Evolutionary conservation across 2,797 vertebrate species (phyloP).

Genomic region (Gadopsis bispinosus): DNA sequence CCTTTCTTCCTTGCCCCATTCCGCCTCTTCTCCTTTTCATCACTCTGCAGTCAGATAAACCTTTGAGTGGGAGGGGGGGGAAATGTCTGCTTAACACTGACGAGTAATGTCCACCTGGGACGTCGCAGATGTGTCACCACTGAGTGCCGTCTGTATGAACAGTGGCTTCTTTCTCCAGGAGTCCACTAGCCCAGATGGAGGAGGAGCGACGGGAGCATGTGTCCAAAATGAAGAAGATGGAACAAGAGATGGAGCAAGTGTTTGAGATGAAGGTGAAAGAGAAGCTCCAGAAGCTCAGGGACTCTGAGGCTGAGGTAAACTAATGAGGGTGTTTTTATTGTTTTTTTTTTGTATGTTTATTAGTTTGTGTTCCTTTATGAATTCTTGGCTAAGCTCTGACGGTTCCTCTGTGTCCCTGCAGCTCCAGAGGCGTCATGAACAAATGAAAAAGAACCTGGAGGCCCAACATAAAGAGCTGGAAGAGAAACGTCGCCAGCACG

Average conservation of each 20-base stretch:
- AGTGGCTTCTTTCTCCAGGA: slow-evolving; percentile 82
- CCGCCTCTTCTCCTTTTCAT: slow-evolving; percentile 11
- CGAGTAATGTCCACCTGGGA: background rate
- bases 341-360: too few relatives aligned
- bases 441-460: slow-evolving; percentile 99
- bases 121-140: background rate
- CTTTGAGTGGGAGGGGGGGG: background rate
- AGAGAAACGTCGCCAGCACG: slow-evolving; percentile 92
- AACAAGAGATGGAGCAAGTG: slow-evolving; percentile 98
- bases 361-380: background rate
- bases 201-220: slow-evolving; percentile 95
- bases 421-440: slow-evolving; percentile 96
- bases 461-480: slow-evolving; percentile 97
- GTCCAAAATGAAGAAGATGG: slow-evolving; percentile 97
- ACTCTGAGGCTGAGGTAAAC: slow-evolving; percentile 93
- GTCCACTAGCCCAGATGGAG: slow-evolving; percentile 96
- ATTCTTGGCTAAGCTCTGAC: background rate
- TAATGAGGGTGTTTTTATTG: fast-evolving
- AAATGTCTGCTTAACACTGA: background rate
- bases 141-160: slow-evolving; percentile 34
- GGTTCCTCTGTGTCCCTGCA: slow-evolving; percentile 55
- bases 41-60: slow-evolving; percentile 2
- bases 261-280: slow-evolving; percentile 99
- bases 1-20: slow-evolving; percentile 20
- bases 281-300: slow-evolving; percentile 95